Conservation (phyloP, 2,113 vertebrate species). For the Charadrius vociferus region DNA sequence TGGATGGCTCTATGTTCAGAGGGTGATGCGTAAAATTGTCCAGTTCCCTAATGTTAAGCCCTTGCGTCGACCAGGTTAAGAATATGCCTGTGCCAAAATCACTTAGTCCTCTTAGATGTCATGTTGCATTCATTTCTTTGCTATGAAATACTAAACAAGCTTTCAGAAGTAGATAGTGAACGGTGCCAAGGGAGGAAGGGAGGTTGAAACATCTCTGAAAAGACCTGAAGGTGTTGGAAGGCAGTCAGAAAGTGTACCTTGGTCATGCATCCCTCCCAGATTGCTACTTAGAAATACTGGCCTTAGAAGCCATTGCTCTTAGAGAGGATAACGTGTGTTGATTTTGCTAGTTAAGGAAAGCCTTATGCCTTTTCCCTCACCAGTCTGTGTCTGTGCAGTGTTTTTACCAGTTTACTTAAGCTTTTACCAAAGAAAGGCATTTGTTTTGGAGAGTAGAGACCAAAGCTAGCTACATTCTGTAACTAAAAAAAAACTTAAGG, state of each 20-base stretch:
- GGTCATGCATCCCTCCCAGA: background rate
- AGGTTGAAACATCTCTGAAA: background rate
- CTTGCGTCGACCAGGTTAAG: background rate
- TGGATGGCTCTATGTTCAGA: background rate
- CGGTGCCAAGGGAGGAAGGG: background rate
- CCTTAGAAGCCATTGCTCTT: background rate
- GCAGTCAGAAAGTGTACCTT: background rate
- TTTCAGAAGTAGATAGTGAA: background rate
- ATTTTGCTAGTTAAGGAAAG: background rate
- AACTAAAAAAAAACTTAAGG: background rate
- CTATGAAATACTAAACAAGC: background rate
- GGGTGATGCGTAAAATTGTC: background rate
- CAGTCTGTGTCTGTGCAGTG: background rate
- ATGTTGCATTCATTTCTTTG: fast-evolving
- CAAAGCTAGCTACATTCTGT: background rate
- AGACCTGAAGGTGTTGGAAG: background rate
- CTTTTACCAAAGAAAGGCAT: background rate
- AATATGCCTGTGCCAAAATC: background rate
- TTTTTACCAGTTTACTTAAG: background rate
- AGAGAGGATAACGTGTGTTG: background rate
- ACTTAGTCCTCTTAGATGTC: background rate
- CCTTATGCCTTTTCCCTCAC: background rate
- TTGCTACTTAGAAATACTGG: background rate
- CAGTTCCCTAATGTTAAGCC: background rate
- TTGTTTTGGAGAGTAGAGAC: background rate